A percentile compares a stretch with the other conserved stretches of the same genome.
Evolutionary conservation across 2,797 vertebrate species (phyloP).

Genomic region (Tauraco hartlaubi): DNA sequence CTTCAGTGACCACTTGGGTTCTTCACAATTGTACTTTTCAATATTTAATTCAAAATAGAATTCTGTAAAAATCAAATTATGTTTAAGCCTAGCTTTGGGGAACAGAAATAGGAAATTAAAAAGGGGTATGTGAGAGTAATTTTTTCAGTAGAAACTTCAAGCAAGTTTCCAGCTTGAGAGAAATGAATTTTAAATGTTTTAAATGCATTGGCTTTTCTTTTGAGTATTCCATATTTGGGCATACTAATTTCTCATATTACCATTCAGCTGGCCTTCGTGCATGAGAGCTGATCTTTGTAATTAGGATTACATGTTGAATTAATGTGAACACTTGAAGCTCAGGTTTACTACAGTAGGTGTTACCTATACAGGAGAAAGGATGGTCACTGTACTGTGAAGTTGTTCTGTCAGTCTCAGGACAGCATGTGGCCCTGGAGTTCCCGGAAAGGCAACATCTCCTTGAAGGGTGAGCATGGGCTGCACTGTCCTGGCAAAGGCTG

Average conservation of each 20-base stretch:
- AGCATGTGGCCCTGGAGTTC: background rate
- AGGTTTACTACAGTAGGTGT: background rate
- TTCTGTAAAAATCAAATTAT: background rate
- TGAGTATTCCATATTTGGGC: background rate
- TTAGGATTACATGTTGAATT: background rate
- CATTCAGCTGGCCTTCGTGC: background rate
- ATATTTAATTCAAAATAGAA: background rate
- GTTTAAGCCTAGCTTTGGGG: background rate
- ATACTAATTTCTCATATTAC: background rate
- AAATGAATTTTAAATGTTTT: background rate
- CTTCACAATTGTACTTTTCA: background rate
- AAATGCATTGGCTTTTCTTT: background rate
- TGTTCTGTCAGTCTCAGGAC: background rate
- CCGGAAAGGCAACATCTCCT: background rate
- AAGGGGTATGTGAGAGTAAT: background rate
- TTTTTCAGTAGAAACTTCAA: background rate
- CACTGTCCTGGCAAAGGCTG: rapidly evolving
- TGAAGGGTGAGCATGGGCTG: rapidly evolving
- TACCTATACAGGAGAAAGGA: background rate
- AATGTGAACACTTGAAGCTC: background rate
- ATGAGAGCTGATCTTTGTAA: background rate
- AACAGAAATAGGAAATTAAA: background rate
- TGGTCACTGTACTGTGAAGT: rapidly evolving
- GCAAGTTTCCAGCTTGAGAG: background rate
- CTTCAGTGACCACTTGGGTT: background rate